These are phyloP conservation scores for Lepus europaeus DNA, from an alignment of 2,113 vertebrate species.

Conservation along the genomic window DNA sequence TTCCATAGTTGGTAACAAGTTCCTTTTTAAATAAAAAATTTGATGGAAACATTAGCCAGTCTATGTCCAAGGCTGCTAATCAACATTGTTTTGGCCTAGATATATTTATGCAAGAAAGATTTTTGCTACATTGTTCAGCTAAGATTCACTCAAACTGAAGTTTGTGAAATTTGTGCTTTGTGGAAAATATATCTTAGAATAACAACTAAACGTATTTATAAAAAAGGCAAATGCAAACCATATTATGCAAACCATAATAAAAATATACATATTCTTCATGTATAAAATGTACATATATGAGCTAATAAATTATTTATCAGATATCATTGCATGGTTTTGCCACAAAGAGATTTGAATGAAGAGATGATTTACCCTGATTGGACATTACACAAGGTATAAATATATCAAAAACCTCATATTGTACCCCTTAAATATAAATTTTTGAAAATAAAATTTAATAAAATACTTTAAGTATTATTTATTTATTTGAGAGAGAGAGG, in stretches of 20 bases:
- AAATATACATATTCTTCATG: not conserved
- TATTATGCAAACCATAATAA: not conserved
- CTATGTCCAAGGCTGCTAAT: not conserved
- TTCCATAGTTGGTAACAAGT: not conserved
- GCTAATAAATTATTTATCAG: no score
- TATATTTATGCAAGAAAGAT: not conserved
- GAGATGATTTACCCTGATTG: no score
- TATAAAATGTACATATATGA: no score
- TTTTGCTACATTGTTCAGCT: not conserved
- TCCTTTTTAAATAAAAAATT: not conserved
- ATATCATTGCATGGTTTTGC: no score
- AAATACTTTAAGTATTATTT: no score
- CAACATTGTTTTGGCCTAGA: not conserved
- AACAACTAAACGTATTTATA: not conserved
- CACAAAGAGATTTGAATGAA: no score
- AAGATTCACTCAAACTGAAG: not conserved
- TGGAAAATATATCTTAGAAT: not conserved
- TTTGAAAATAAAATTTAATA: no score
- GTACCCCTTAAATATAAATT: no score
- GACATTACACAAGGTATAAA: no score
- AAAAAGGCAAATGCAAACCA: constrained; percentile 43
- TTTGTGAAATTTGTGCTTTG: not conserved
- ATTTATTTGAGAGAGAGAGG: no score
- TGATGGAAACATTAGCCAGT: not conserved
- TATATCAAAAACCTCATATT: no score